These are phyloP conservation scores for Drosophila falleni DNA, from an alignment of 2,888 invertebrate species.

Conservation along the genomic window DNA sequence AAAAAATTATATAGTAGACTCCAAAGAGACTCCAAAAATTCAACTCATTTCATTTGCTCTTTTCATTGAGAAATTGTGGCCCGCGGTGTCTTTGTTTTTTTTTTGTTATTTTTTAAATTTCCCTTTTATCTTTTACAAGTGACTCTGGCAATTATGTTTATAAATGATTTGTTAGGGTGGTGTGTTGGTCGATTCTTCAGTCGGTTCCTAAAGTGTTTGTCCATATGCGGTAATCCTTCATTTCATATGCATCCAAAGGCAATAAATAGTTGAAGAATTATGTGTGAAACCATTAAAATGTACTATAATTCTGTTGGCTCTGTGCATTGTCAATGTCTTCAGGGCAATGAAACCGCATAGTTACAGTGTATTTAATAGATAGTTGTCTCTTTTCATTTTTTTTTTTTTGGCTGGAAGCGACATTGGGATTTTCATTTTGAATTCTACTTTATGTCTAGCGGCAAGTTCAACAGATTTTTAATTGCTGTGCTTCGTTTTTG, in stretches of 20 bases:
- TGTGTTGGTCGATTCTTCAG: slow-evolving; percentile 29
- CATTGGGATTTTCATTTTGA: slow-evolving; percentile 30
- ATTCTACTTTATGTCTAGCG: slow-evolving; percentile 59
- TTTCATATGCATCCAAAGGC: slow-evolving; percentile 45
- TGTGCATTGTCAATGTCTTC: slow-evolving; percentile 58
- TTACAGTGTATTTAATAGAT: slow-evolving; percentile 32
- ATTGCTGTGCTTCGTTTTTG: slow-evolving; percentile 57
- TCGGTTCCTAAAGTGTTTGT: slow-evolving; percentile 19
- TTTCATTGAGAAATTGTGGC: slow-evolving; percentile 57
- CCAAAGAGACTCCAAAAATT: background rate
- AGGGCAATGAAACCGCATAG: slow-evolving; percentile 42
- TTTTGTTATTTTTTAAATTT: background rate
- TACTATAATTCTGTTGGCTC: slow-evolving; percentile 47
- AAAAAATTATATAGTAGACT: background rate
- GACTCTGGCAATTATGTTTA: slow-evolving; percentile 69
- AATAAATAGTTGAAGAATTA: slow-evolving; percentile 64
- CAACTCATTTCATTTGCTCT: slow-evolving; percentile 30
- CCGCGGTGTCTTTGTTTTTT: slow-evolving; percentile 67
- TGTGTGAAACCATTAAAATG: slow-evolving; percentile 74
- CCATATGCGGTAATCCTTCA: slow-evolving; percentile 64
- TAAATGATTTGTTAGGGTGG: slow-evolving; percentile 79
- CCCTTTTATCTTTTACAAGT: slow-evolving; percentile 52
- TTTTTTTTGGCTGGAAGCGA: slow-evolving; percentile 11
- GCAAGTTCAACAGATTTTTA: slow-evolving; percentile 75
- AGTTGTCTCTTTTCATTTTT: slow-evolving; percentile 1